These are phyloP conservation scores for Dyspetes luteomarginatus DNA, from an alignment of 2,888 invertebrate species.

Conservation along the genomic window DNA sequence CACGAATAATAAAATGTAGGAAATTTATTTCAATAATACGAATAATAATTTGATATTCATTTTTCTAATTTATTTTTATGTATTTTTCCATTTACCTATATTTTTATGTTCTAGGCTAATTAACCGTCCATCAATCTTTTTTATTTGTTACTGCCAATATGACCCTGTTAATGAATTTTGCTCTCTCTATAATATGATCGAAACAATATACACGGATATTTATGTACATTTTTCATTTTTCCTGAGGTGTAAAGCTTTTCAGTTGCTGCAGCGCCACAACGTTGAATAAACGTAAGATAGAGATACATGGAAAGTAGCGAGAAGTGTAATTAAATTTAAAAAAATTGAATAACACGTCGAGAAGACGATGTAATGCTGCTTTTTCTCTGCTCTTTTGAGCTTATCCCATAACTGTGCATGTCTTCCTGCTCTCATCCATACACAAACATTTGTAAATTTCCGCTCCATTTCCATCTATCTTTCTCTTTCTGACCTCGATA, in stretches of 20 bases:
- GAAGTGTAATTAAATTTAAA: constrained; percentile 72
- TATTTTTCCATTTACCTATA: too few species aligned
- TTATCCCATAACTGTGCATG: neutral
- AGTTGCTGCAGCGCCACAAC: neutral
- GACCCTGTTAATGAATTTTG: too few species aligned
- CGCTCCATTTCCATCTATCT: constrained; percentile 28
- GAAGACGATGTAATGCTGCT: constrained; percentile 39
- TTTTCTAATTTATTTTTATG: too few species aligned
- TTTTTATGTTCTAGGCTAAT: too few species aligned
- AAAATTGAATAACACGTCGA: constrained; percentile 72
- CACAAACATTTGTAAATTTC: constrained; percentile 13
- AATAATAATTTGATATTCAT: too few species aligned
- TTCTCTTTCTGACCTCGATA: constrained; percentile 27
- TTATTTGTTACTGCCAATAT: too few species aligned
- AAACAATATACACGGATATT: neutral
- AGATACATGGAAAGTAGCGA: constrained; percentile 61
- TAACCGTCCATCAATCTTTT: too few species aligned
- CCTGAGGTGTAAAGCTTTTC: neutral
- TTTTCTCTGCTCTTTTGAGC: constrained; percentile 25
- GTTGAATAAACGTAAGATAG: constrained; percentile 41
- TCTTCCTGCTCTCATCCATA: neutral
- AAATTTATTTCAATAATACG: too few species aligned
- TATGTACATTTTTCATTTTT: neutral
- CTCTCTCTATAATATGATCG: too few species aligned
- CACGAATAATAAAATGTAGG: too few species aligned